Evolutionary conservation across 1,140 invertebrate species (phyloP), one percentile per base, ranked within the genome.

Genomic region (Drosophila subpulchrella): DNA sequence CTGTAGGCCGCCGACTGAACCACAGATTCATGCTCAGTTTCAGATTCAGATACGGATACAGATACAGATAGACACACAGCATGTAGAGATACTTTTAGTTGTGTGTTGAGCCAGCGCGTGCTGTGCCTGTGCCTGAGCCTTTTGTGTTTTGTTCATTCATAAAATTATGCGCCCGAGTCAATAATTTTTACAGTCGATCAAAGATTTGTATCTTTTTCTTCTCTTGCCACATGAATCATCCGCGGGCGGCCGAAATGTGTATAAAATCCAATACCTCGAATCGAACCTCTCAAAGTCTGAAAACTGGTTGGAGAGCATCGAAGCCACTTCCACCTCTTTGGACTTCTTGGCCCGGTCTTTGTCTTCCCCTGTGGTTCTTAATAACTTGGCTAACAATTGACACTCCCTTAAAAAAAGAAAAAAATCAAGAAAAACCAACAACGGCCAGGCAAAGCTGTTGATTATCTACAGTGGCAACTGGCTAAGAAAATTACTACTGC

Each of bases 181-280:
- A 86, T 86, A 86, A 86, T 88, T 86, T 84, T 86, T 89, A 86
- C 79, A 89, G 83, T 86, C 83, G 84, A 86, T 86, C 83, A 86
- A 83, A 83, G 83, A 86, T 86, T 88, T 89, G 83, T 86, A 86
- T 88, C 83, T 78, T 63, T 75, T 51, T 12, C n/a, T 32, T 6
- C n/a, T 30, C 66, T 81, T 67, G 79, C 75, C 82, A 82, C 83
- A 86, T 86, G 82, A 86, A 86, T 86, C 82, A 86, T 88, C 80
- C 78, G 65, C 81, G 66, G 66, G 67, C 70, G 68, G 68, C 68
- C 68, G 34, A 70, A 73, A 60, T 34, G 32, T 10, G 7, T 34
- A 34, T 68, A 68, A 68, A 68, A 70, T 41, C 51, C 67, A 67
- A 67, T 57, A 36, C 58, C n/a, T 24, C 11, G 36, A 34, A 34